These are phyloP conservation scores for Mimachlamys varia DNA, from an alignment of 2,888 invertebrate species.

Conservation along the genomic window DNA sequence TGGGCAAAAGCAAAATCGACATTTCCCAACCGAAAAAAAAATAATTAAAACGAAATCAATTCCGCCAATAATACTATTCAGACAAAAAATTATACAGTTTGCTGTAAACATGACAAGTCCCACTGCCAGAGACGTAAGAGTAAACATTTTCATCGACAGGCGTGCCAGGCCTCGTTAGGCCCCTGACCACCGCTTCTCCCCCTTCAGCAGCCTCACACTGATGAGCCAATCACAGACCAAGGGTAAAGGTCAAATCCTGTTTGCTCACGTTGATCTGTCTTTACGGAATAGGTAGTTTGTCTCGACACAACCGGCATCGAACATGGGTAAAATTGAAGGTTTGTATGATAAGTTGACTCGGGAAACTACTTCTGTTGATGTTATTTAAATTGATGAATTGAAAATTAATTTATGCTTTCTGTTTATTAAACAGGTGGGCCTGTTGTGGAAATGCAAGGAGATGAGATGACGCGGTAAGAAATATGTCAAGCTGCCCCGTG, in stretches of 20 bases:
- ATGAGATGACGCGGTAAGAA: constrained; percentile 83
- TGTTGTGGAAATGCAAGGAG: constrained; percentile 82
- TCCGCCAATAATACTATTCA: no score
- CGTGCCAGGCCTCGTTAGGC: no score
- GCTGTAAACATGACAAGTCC: no score
- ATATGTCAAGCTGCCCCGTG: constrained; percentile 1
- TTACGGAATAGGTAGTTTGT: not conserved
- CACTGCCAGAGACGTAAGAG: no score
- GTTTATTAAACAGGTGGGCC: constrained; percentile 76
- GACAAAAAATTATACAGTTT: no score
- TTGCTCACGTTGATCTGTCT: constrained; percentile 46
- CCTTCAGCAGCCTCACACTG: not conserved
- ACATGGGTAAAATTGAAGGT: constrained; percentile 74
- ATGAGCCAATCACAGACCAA: constrained; percentile 32
- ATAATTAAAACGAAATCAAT: no score
- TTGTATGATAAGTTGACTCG: constrained; percentile 38
- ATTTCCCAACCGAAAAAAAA: no score
- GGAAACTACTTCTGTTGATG: not conserved
- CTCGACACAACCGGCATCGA: constrained; percentile 36
- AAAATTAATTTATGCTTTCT: constrained; percentile 39
- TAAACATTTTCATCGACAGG: no score
- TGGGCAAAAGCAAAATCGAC: no score
- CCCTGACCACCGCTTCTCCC: not conserved
- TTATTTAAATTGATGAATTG: not conserved
- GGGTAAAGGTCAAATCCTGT: constrained; percentile 48